These are phyloP conservation scores for Erpetoichthys calabaricus DNA, from an alignment of 2,797 vertebrate genomes.

Conservation along the genomic window DNA sequence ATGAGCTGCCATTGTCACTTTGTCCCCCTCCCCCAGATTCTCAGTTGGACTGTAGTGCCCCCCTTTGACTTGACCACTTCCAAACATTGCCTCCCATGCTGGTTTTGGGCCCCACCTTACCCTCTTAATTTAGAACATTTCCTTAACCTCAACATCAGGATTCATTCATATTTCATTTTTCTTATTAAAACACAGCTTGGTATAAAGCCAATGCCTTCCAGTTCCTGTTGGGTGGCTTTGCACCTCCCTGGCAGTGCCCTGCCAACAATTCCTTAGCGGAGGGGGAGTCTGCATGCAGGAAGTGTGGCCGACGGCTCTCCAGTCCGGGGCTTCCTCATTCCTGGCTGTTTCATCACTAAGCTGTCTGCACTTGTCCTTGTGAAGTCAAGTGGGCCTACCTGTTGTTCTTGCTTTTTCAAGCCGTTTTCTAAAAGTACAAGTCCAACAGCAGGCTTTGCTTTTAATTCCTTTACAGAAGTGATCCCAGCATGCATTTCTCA, in stretches of 20 bases:
- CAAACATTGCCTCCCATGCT: no score
- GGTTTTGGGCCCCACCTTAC: no score
- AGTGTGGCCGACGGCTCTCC: no score
- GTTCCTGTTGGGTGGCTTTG: neutral
- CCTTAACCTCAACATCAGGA: no score
- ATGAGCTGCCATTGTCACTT: no score
- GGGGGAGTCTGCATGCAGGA: no score
- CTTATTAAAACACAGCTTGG: neutral
- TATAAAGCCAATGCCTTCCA: neutral
- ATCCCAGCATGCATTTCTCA: neutral
- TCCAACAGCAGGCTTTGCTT: neutral
- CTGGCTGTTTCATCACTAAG: neutral
- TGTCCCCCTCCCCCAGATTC: no score
- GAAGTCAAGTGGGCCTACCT: neutral
- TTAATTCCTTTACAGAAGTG: neutral
- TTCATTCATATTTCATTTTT: no score
- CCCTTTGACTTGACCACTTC: no score
- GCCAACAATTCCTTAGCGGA: no score
- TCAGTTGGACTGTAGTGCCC: no score
- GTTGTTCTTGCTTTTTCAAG: neutral
- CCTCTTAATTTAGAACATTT: no score
- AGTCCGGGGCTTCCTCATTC: neutral
- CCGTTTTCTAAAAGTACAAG: constrained; percentile 1
- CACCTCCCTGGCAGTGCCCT: neutral
- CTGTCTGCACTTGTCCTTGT: neutral